phyloP scores from a whole-genome alignment of 2,888 invertebrate species.

The Ormia ochracea region DNA sequence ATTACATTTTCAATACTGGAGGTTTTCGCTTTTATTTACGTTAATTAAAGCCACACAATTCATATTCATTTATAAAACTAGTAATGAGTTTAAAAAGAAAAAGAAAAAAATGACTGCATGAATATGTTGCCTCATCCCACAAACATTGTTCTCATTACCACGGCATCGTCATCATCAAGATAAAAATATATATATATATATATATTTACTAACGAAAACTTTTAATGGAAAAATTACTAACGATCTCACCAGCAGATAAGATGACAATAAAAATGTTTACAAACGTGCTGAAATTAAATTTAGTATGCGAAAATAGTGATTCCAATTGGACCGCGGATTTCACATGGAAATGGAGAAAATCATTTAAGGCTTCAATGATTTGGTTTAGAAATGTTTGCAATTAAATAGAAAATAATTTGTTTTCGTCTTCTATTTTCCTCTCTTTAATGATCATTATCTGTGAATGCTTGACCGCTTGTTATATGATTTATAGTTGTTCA shows the following conservation, averaged over 20 bases:
- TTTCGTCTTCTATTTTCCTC: neutral
- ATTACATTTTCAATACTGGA: neutral
- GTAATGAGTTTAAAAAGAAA: neutral
- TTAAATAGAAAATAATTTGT: slow-evolving; percentile 34
- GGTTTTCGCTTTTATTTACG: neutral
- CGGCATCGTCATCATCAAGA: neutral
- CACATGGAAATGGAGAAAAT: neutral
- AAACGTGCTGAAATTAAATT: slow-evolving; percentile 26
- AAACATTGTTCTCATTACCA: neutral
- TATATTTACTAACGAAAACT: neutral
- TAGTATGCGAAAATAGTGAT: slow-evolving; percentile 10
- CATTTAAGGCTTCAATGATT: slow-evolving; percentile 39
- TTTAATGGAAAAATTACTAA: slow-evolving; percentile 12
- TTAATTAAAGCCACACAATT: slow-evolving; percentile 21
- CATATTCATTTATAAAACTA: neutral
- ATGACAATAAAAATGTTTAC: neutral
- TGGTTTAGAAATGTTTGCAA: slow-evolving; percentile 19
- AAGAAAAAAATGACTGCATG: neutral
- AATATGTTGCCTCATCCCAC: neutral
- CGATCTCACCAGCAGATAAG: neutral
- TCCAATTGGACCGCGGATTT: slow-evolving; percentile 19
- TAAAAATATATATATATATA: neutral
- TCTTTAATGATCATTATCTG: slow-evolving; percentile 32
- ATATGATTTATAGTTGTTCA: slow-evolving; percentile 21
- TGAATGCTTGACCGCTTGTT: neutral